Evolutionary conservation across 2,113 vertebrate species (phyloP).

Genomic region (Psittacus erithacus): DNA sequence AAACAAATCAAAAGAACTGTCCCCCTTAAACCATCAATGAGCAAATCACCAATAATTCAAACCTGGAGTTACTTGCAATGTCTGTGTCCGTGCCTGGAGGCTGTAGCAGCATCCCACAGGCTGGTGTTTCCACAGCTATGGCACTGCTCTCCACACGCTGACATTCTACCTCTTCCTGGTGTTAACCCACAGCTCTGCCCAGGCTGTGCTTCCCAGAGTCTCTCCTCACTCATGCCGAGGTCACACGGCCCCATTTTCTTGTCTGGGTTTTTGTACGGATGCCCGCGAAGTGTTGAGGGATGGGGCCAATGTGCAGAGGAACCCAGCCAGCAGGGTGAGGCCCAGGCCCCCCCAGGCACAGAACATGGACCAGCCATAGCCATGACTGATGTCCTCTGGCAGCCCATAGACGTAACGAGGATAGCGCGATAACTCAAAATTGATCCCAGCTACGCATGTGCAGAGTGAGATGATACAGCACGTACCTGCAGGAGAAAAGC

Average conservation of each 20-base stretch:
- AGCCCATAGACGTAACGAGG: conserved; percentile 91
- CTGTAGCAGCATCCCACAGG: conserved; percentile 1
- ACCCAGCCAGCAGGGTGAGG: conserved; percentile 91
- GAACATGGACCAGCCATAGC: conserved; percentile 97
- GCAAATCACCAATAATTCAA: conserved; percentile 45
- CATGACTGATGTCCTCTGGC: conserved; percentile 94
- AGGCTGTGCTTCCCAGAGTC: conserved; percentile 50
- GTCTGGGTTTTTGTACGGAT: conserved; percentile 87
- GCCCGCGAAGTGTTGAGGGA: conserved; percentile 88
- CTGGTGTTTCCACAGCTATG: background rate
- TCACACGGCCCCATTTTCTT: conserved; percentile 94
- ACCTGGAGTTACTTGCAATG: conserved; percentile 50
- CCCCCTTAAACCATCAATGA: conserved; percentile 55
- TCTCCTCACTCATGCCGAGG: background rate
- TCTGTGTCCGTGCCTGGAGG: background rate
- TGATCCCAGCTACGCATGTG: conserved; percentile 93
- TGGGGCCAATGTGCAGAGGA: conserved; percentile 91
- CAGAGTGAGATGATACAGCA: conserved; percentile 95
- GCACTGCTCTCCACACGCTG: background rate
- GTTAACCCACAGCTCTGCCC: conserved; percentile 47
- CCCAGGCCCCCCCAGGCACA: conserved; percentile 94
- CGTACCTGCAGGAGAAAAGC: conserved; percentile 80
- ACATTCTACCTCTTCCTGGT: conserved; percentile 5
- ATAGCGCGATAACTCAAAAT: conserved; percentile 93
- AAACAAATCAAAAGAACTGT: conserved; percentile 41